phyloP scores from a whole-genome alignment of 1,140 invertebrate genomes.

The Phenacoccus solenopsis region DNA sequence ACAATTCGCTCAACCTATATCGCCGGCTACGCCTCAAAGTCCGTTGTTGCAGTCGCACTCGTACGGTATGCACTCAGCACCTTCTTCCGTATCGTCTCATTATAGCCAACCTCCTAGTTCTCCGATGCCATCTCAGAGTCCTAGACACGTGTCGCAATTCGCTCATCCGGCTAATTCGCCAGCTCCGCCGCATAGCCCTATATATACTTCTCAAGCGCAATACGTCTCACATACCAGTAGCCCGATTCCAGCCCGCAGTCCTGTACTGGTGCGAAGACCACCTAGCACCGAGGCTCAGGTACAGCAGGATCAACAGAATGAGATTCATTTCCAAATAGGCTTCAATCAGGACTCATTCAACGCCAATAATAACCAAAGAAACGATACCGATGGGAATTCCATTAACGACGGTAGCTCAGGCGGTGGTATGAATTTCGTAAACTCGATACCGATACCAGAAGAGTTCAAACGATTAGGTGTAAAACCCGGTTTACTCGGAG shows the following conservation, averaged over 20 bases:
- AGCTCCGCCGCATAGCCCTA: conserved; percentile 11
- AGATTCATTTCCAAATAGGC: background rate
- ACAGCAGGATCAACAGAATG: background rate
- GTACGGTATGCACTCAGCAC: background rate
- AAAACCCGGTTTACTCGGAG: background rate
- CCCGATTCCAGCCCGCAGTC: conserved; percentile 21
- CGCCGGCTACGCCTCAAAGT: conserved; percentile 46
- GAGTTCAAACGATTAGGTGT: background rate
- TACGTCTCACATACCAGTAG: background rate
- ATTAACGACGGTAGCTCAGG: background rate
- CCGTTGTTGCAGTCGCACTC: conserved; percentile 39
- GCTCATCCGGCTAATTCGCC: conserved; percentile 32
- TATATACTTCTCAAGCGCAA: background rate
- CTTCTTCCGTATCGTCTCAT: conserved; percentile 19
- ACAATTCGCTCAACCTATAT: conserved; percentile 43
- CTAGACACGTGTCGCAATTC: conserved; percentile 33
- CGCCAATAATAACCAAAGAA: background rate
- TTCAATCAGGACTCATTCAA: background rate
- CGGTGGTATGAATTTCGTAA: background rate
- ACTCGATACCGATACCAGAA: background rate
- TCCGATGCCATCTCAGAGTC: conserved; percentile 41
- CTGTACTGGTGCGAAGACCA: background rate
- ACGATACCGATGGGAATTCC: background rate
- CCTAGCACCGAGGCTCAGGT: background rate
- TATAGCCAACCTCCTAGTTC: conserved; percentile 29